Evolutionary conservation across 2,888 invertebrate genomes (phyloP), one percentile per base, ranked within the genome.

Genomic region (Schizotus pectinicornis): DNA sequence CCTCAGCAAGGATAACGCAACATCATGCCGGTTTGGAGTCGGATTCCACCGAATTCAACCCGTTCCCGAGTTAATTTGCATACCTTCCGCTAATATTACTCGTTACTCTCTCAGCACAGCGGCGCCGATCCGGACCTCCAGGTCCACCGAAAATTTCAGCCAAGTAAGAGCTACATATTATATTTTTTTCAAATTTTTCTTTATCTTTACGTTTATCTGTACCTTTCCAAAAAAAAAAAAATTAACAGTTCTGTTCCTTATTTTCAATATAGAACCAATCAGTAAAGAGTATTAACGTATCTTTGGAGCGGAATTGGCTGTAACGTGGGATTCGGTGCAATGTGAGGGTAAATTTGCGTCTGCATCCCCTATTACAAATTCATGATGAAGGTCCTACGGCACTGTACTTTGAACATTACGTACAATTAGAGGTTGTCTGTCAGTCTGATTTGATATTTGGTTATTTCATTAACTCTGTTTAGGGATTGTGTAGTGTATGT

Each of bases 401-500:
- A 32, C 39, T 45, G 30, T 46, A 46, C 42, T 59, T 50, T 53
- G 57, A 22, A 48, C 37, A 59, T 59, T 58, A 58, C 43, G 32
- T 37, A 48, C 53, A 58, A 58, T 53, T 58, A 58, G 58, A 58
- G 52, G 49, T 49, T 58, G 48, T 49, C 59, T 64, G 61, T 61
- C 61, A 57, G 59, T 61, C 56, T 61, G 61, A 66, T 64, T 53
- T 64, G 61, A 63, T 62, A 61, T 64, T 62, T 59, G 48, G 61
- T 59, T 64, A 57, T 61, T 59, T 56, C 61, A 63, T 63, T 63
- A 63, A 63, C 56, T 56, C 59, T 47, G 55, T 59, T 61, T 46
- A 43, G 51, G 58, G 48, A 54, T 59, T 59, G 61, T 63, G 9
- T 42, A 45, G 58, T 39, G 53, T 39, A 37, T 55, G 52, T 62